Base-by-base conservation (phyloP, 1,140 invertebrate species). In the Belonocnema kinseyi region DNA sequence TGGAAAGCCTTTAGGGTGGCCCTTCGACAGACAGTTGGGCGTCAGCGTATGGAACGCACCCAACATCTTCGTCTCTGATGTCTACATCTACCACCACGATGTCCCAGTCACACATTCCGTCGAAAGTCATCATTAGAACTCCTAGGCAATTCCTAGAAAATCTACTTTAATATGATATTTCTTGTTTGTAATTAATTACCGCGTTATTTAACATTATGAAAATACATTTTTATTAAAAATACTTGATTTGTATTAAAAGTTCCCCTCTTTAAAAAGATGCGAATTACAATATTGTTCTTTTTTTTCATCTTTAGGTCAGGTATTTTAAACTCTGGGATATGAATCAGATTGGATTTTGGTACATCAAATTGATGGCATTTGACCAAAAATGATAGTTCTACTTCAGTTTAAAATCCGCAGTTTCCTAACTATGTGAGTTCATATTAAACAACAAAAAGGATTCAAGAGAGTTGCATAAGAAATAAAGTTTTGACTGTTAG, bases 1-100 rank as follows among this genome's bases (percentile, higher is more conserved):
- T 26, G 85, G 86, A 75, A 90, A 83, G 76, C 89, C 92, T 4
- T 88, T 93, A 73, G 93, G 93, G n/a, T 93, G 88, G 81, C 92
- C 92, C 14, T 89, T 93, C 72, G 91, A 93, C 77, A 90, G 92
- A 93, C 84, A 88, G 1, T 26, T 26, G 3, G 21, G 21, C 1
- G 1, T 3, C 3, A 26, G 21, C 3, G 21, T 3, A 2, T 26
- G 21, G 21, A 26, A 3, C 3, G 21, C 3, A 26, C 21, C 21
- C 1, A 26, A 26, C 21, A 26, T 92, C 33, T 84, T 88, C 72
- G 84, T 91, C 14, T 84, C 83, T 16, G 91, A 92, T 14, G 88
- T 93, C 75, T 81, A 87, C 56, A 87, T 92, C 81, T 86, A 89
- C 80, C 90, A 91, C 82, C 82, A 88, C 21, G 90, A 89, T 79